Evolutionary conservation across 2,888 invertebrate species (phyloP).

Genomic region (Lasioglossum zephyrum): DNA sequence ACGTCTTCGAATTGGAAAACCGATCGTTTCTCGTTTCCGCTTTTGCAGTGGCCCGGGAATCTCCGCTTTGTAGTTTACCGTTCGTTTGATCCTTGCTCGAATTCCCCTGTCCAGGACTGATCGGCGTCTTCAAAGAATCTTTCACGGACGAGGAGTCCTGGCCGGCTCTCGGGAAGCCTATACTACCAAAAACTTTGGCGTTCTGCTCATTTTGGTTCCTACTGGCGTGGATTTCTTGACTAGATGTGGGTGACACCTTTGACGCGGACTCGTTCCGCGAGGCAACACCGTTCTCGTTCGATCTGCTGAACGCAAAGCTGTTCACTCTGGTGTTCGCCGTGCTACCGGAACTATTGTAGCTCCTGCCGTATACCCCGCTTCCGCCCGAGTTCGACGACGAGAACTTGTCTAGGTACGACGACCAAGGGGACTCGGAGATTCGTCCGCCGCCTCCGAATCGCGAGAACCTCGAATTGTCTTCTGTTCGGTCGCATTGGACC

Average conservation of each 20-base stretch:
- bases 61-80: constrained; percentile 49
- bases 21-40: constrained; percentile 31
- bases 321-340: constrained; percentile 71
- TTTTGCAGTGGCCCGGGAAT: constrained; percentile 38
- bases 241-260: constrained; percentile 58
- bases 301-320: constrained; percentile 77
- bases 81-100: constrained; percentile 48
- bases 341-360: constrained; percentile 52
- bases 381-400: constrained; percentile 68
- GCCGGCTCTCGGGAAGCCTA: constrained; percentile 25
- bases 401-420: constrained; percentile 86
- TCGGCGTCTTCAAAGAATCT: constrained; percentile 42
- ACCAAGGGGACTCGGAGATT: constrained; percentile 87
- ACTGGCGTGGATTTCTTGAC: constrained; percentile 57
- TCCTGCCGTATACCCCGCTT: constrained; percentile 61
- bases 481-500: constrained; percentile 90
- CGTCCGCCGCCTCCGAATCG: constrained; percentile 87
- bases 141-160: constrained; percentile 36
- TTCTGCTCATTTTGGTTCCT: constrained; percentile 58
- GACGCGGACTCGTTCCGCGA: constrained; percentile 64
- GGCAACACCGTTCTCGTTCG: constrained; percentile 68
- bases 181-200: constrained; percentile 47
- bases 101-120: constrained; percentile 43
- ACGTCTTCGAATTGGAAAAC: constrained; percentile 25
- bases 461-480: constrained; percentile 89